These are phyloP conservation scores for Chlorocebus sabaeus DNA, from an alignment of 2,113 vertebrate genomes.

Conservation along the genomic window DNA sequence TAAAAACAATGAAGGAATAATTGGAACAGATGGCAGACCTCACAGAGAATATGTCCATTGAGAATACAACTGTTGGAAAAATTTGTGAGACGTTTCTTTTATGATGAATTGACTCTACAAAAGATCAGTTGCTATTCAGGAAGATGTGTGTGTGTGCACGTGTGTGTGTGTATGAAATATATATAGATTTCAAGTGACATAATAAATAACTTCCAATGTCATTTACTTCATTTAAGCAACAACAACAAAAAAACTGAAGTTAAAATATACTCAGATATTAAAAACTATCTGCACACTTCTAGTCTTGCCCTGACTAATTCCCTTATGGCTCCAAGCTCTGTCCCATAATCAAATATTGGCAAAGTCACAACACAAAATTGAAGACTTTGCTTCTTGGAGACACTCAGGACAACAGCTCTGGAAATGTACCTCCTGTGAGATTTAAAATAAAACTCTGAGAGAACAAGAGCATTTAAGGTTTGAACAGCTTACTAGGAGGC, in stretches of 20 bases:
- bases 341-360: background rate
- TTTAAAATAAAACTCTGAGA: constrained; percentile 63
- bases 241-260: background rate
- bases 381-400: constrained; percentile 19
- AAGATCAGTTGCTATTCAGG: constrained; percentile 65
- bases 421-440: constrained; percentile 11
- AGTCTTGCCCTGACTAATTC: background rate
- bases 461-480: constrained; percentile 43
- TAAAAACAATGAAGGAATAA: constrained; percentile 79
- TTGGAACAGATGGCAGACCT: constrained; percentile 81
- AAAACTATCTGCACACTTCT: background rate
- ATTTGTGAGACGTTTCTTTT: constrained; percentile 72
- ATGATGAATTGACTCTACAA: constrained; percentile 73
- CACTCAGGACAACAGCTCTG: background rate
- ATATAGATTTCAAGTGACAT: background rate
- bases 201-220: background rate
- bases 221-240: background rate
- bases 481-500: constrained; percentile 12
- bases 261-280: background rate
- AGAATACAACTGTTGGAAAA: constrained; percentile 79
- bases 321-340: background rate
- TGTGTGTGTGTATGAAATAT: background rate
- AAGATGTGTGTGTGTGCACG: background rate
- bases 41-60: constrained; percentile 66
- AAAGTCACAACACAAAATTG: background rate